Base-by-base conservation (phyloP, 2,888 invertebrate genomes). In the Prosapia bicincta region DNA sequence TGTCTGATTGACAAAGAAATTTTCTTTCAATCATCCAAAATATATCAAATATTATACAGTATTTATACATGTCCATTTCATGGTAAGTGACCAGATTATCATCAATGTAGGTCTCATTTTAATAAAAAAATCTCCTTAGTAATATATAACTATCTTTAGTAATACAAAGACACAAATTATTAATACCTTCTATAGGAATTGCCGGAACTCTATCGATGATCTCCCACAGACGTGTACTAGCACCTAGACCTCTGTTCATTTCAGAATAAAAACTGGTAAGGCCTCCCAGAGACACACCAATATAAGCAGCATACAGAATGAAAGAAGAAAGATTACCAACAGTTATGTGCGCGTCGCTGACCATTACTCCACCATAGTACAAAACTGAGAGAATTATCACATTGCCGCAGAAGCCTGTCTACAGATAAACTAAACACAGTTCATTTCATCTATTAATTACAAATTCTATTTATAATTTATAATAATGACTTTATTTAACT, bases 231-330 rank as follows among this genome's bases (percentile, higher is more conserved):
- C 98, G 89, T 0, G 92, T 89, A 2, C 96, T 95, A 0, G 98
- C 97, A 0, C 98, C 99, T 2, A 99, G 85, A 0, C 97, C 97
- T 83, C 94, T 94, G 86, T 97, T 98, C 78, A 98, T 84, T 83
- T 98, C 98, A 0, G 96, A 92, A 84, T 98, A 99, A 85, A 98
- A 98, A 80, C 92, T 93, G 69, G 95, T 94, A n/a, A 98, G 84
- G 13, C 97, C 96, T 69, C 93, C 92, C 54, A 98, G 90, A 54
- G 97, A 96, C 30, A 97, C 90, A 13, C 96, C 97, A 20, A 97
- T 94, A 82, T 97, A 98, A 0, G 94, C 96, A 0, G 98, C 97
- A 83, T 99, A 99, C 15, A 99, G 85, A 13, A 99, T 88, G 85
- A 99, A 99, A 0, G 98, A 94, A 0, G 98, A 97, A 23, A 99